phyloP scores from a whole-genome alignment of 2,797 vertebrate genomes.

The Pitangus sulphuratus region DNA sequence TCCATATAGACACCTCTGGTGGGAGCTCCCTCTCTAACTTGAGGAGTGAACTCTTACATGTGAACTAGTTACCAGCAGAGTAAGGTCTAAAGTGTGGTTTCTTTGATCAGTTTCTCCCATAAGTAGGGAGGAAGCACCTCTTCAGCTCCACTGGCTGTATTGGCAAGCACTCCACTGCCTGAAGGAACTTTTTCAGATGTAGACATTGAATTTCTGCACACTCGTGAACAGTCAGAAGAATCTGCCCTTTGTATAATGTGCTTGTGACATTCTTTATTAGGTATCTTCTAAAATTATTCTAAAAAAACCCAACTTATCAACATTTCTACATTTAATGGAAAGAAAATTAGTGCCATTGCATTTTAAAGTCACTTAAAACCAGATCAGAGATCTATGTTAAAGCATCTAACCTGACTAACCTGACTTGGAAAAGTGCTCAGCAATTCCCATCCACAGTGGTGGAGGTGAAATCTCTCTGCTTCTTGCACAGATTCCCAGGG shows the following conservation, averaged over 20 bases:
- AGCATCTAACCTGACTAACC: neutral
- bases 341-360: neutral
- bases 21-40: neutral
- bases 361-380: neutral
- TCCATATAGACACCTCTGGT: neutral
- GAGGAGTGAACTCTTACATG: neutral
- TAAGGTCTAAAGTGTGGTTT: neutral
- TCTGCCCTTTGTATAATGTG: neutral
- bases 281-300: neutral
- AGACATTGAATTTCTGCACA: neutral
- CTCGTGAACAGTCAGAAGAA: neutral
- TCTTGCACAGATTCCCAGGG: neutral
- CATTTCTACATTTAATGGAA: neutral
- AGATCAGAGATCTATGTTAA: neutral
- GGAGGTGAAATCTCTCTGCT: neutral
- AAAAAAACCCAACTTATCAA: neutral
- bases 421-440: neutral
- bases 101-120: neutral
- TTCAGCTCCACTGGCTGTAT: neutral
- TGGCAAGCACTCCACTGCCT: neutral
- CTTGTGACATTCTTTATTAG: neutral
- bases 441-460: neutral
- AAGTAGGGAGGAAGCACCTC: neutral
- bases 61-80: neutral
- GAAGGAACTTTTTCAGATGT: neutral